Base-by-base conservation (phyloP, 2,888 invertebrate genomes). In the Aproaerema taeniolella region DNA sequence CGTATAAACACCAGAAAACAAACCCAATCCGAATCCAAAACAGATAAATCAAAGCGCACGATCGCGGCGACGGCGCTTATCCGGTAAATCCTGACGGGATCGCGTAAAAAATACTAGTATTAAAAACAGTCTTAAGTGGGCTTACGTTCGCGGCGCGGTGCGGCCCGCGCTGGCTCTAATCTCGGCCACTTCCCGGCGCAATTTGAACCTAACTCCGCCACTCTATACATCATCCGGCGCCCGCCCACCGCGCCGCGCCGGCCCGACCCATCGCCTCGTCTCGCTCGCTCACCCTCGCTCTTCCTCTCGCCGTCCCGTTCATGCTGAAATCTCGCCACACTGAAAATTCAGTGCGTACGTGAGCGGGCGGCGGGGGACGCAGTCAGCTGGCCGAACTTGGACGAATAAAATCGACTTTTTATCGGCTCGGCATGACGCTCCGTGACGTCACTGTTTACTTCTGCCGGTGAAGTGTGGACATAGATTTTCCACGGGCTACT, bases 161-260 rank as follows among this genome's bases (percentile, higher is more conserved):
- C 88, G 88, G 88, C 88, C 89, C 89, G 89, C 88, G 88, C 70
- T 75, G 75, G 76, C 89, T 89, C 89, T 91, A 91, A 90, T 91
- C 90, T 90, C 89, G 90, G 88, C 90, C 90, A 90, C 90, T 91
- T 90, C 90, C 91, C 90, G 90, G 81, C 90, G 89, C 90, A 90
- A 90, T 91, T 91, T 90, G 90, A 90, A 85, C 89, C 88, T 90
- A 90, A 90, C 90, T 90, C 91, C 89, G 88, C 88, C 88, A 89
- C 90, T 90, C 90, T 90, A 91, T 91, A 90, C 90, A 90, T 91
- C 90, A 90, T 89, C 88, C 71, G 71, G 67, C 71, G 74, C 80
- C 82, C 83, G 81, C 85, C 89, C 87, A 87, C 83, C 74, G 80
- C 75, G 79, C 70, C 68, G 67, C 52, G 52, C 53, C 64, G 61